Conservation (phyloP, 2,797 vertebrate species). For the Coregonus ussuriensis region DNA sequence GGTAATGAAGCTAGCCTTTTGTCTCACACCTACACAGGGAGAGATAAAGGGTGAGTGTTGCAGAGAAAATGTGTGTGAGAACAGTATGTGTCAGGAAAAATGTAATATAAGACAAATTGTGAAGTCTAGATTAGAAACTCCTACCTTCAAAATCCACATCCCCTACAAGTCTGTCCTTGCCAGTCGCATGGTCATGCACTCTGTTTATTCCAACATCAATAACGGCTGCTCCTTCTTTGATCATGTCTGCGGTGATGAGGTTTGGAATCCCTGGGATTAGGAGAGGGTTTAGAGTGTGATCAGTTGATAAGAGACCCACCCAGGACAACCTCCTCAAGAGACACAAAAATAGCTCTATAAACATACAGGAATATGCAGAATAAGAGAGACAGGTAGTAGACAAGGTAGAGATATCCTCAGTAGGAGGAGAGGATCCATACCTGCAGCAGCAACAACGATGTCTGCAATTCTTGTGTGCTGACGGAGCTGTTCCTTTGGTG, state of each 20-base stretch:
- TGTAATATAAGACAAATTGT: not conserved
- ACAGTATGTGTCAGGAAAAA: not conserved
- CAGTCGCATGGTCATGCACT: slow-evolving; percentile 86
- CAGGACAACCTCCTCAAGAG: not conserved
- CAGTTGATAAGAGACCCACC: too few relatives aligned
- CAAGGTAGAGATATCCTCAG: not conserved
- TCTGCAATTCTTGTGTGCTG: slow-evolving; percentile 91
- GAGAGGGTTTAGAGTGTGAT: not conserved
- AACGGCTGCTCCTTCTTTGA: slow-evolving; percentile 92
- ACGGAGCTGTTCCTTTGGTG: slow-evolving; percentile 92
- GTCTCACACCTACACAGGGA: slow-evolving; percentile 78
- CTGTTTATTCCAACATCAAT: slow-evolving; percentile 95
- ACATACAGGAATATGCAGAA: not conserved
- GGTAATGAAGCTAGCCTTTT: slow-evolving; percentile 94
- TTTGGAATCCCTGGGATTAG: slow-evolving; percentile 87
- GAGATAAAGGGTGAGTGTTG: not conserved
- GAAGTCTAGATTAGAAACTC: not conserved
- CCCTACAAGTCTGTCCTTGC: slow-evolving; percentile 87
- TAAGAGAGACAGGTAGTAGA: not conserved
- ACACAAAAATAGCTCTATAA: not conserved
- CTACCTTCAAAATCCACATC: slow-evolving; percentile 98
- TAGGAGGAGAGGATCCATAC: slow-evolving; percentile 58
- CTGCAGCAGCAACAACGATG: slow-evolving; percentile 93
- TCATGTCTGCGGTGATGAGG: slow-evolving; percentile 95
- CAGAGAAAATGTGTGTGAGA: not conserved